These are phyloP conservation scores for Acrobasis repandana DNA, from an alignment of 2,888 invertebrate genomes.

Conservation along the genomic window DNA sequence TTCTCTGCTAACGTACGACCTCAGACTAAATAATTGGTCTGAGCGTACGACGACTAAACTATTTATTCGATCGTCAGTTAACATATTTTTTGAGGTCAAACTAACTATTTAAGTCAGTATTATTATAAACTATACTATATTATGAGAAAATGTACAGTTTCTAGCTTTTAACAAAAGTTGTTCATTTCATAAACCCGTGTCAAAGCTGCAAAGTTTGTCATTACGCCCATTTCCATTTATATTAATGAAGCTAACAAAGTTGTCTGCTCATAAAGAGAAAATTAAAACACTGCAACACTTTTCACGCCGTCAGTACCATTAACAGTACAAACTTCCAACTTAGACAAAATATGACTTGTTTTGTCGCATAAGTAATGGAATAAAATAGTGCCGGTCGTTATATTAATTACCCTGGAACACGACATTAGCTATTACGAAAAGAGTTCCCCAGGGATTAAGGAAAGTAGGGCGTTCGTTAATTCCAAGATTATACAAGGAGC, in stretches of 20 bases:
- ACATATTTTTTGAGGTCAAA: no score
- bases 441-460: conserved; percentile 38
- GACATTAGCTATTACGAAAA: conserved; percentile 55
- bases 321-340: conserved; percentile 62
- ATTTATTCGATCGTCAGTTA: no score
- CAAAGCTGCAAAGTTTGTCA: conserved; percentile 11
- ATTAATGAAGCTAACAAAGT: conserved; percentile 14
- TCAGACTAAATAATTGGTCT: no score
- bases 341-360: conserved; percentile 58
- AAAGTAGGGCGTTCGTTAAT: conserved; percentile 34
- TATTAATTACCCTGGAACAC: conserved; percentile 77
- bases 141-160: no score
- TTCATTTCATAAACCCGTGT: conserved; percentile 1
- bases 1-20: no score
- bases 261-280: conserved; percentile 13
- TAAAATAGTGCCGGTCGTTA: conserved; percentile 72
- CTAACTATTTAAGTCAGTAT: no score
- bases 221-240: conserved; percentile 9
- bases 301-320: conserved; percentile 37
- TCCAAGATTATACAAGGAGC: conserved; percentile 27
- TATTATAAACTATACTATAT: no score
- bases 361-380: conserved; percentile 69
- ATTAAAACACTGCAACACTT: conserved; percentile 34
- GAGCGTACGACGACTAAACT: no score
- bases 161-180: not conserved